Percentiles rank a stretch among this genome's conserved stretches.
phyloP scores from a whole-genome alignment of 1,140 invertebrate species.

The Apis florea region DNA sequence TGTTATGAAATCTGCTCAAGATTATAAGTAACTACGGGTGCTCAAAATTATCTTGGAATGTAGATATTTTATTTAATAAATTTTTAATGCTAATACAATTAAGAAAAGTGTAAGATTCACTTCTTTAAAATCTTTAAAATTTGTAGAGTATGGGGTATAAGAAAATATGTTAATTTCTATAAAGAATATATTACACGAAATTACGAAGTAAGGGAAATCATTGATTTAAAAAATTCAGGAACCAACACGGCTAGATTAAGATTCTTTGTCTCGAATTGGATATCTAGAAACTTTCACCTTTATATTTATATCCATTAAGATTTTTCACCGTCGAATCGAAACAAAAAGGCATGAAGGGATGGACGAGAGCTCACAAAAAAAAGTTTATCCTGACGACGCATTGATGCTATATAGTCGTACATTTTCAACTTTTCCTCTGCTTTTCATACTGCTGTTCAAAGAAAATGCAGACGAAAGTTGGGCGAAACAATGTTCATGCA shows the following conservation, averaged over 20 bases:
- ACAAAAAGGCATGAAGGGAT: not conserved
- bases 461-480: not conserved
- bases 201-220: not conserved
- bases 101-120: not conserved
- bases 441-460: not conserved
- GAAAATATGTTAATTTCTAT: not conserved
- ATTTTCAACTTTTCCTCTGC: not conserved
- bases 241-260: not conserved
- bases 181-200: not conserved
- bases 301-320: slow-evolving; percentile 17
- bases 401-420: not conserved
- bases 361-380: not conserved
- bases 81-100: not conserved
- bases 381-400: not conserved
- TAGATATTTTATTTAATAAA: not conserved
- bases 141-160: not conserved
- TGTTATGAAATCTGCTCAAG: not conserved
- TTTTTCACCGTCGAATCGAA: not conserved
- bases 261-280: not conserved
- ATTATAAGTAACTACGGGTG: too few species aligned
- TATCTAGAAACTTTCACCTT: slow-evolving; percentile 26
- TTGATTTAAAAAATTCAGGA: slow-evolving; percentile 1
- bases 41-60: not conserved
- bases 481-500: not conserved
- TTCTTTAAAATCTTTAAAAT: not conserved